Conservation (phyloP, 2,113 vertebrate species). For the Himantopus leucocephalus region DNA sequence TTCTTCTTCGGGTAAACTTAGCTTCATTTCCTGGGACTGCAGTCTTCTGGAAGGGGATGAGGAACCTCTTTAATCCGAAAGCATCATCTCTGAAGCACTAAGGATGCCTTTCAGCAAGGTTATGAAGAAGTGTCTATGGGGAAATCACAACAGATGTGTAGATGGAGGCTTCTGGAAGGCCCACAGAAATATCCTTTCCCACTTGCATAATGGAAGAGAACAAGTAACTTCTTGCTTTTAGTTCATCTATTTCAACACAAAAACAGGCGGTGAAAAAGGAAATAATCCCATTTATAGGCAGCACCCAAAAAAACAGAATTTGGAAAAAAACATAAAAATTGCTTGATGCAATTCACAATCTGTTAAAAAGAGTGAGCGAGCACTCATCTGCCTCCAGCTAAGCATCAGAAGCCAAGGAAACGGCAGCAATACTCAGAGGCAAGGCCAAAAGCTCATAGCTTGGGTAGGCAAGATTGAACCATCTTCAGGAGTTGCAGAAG, state of each 20-base stretch:
- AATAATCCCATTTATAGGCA: neutral
- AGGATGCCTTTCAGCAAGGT: neutral
- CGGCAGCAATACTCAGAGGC: slow-evolving; percentile 9
- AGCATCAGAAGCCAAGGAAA: slow-evolving; percentile 1
- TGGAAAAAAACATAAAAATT: neutral
- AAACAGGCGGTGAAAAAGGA: neutral
- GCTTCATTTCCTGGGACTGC: neutral
- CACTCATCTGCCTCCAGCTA: slow-evolving; percentile 14
- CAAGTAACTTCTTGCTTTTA: neutral
- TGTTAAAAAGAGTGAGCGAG: neutral
- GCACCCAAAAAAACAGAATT: neutral
- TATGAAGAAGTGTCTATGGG: neutral
- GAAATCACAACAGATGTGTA: neutral
- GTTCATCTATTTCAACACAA: neutral
- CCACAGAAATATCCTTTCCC: neutral
- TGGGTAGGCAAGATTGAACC: slow-evolving; percentile 16
- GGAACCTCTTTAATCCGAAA: neutral
- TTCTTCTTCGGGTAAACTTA: neutral
- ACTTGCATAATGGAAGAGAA: neutral
- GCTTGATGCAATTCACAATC: neutral
- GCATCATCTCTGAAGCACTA: neutral
- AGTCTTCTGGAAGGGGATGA: neutral
- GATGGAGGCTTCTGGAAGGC: slow-evolving; percentile 1
- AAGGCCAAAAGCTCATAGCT: slow-evolving; percentile 17
- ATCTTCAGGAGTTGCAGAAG: slow-evolving; percentile 18